Evolutionary conservation across 2,888 invertebrate species (phyloP).

Genomic region (Taenaris catops): DNA sequence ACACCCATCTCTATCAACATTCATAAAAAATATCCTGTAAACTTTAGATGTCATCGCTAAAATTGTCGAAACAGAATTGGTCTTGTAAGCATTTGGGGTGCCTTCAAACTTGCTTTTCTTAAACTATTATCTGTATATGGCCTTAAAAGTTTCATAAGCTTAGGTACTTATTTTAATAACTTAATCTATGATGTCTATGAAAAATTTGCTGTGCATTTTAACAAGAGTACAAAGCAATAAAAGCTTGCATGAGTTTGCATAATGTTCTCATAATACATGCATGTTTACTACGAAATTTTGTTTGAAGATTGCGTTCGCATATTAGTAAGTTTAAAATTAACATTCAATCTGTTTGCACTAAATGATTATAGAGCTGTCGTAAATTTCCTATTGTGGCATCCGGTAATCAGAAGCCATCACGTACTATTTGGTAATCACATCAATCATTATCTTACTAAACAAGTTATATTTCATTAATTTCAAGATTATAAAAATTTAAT

Average conservation of each 20-base stretch:
- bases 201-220: conserved; percentile 4
- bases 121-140: conserved; percentile 41
- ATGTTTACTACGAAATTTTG: too few relatives aligned
- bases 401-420: too few relatives aligned
- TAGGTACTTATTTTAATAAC: conserved; percentile 18
- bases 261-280: conserved; percentile 12
- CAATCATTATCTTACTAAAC: too few relatives aligned
- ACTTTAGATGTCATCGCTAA: too few relatives aligned
- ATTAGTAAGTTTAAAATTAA: too few relatives aligned
- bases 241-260: conserved; percentile 15
- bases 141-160: conserved; percentile 27
- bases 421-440: too few relatives aligned
- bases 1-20: conserved; percentile 72
- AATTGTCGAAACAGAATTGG: conserved; percentile 30
- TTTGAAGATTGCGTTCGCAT: too few relatives aligned
- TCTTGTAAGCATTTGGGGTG: conserved; percentile 34
- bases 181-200: conserved; percentile 10
- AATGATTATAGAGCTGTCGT: too few relatives aligned
- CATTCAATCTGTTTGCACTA: too few relatives aligned
- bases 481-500: too few relatives aligned
- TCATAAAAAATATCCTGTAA: conserved; percentile 11
- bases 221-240: conserved; percentile 5
- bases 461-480: too few relatives aligned
- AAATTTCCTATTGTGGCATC: too few relatives aligned
- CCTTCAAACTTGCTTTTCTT: conserved; percentile 39